Evolutionary conservation across 2,113 vertebrate genomes (phyloP), one percentile per base, ranked within the genome.

Genomic region (Redunca redunca): DNA sequence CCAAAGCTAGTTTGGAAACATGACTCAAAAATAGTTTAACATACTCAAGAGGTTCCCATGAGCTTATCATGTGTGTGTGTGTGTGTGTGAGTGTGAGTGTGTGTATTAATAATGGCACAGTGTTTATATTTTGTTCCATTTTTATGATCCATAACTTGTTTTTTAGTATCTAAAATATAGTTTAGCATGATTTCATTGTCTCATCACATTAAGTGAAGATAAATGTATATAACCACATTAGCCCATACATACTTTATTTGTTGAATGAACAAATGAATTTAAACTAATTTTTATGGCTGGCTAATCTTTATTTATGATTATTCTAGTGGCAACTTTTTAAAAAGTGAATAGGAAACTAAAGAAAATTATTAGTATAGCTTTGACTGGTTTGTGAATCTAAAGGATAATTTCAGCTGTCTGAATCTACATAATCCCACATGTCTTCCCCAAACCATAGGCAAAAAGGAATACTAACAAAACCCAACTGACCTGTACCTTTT

Each of bases 111-210:
- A 48, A 74, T 87, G 62, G 30, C 84, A 33, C 55, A 88, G 26
- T 92, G 28, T 96, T 97, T 94, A 50, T 94, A 90, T 40, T 98
- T 97, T 90, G 30, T 96, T 97, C 86, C 94, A 48, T 91, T 98
- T 98, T 94, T 60, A 52, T 58, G 9, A 28, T 83, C 74, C 87
- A 77, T 95, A 94, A 3, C 53, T 81, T 91, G 43, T 97, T 92
- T 98, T 98, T 88, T 60, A 30, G 48, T 78, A 30, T 11, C 5
- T 93, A 43, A 95, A 97, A 83, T 58, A 88, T n/a, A 87, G 12
- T 82, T 50, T 48, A 80, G 17, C 71, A 17, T 96, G 43, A 77
- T 97, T 97, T 71, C 96, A 95, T 98, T 98, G 96, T 97, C 92
- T 95, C 85, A 98, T 98, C 95, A 93, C 85, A 67, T 53, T 85